Percentiles rank a stretch among this genome's conserved stretches.
Conservation (phyloP, 2,113 vertebrate species). For the Psittacula cyanocephala region DNA sequence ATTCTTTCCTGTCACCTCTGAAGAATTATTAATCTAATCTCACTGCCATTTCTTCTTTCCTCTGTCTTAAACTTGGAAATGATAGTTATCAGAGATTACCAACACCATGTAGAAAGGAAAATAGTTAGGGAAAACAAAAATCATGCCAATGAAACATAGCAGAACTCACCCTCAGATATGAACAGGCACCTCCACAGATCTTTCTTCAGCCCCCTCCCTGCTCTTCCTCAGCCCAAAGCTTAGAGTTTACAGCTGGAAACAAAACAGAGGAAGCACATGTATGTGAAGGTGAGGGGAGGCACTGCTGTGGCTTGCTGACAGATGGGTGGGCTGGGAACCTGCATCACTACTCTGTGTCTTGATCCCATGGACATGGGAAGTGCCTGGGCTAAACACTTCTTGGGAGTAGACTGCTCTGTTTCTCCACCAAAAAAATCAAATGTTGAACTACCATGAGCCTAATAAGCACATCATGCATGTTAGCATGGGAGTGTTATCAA, state of each 20-base stretch:
- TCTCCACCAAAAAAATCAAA: not conserved
- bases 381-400: fast-evolving
- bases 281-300: not conserved
- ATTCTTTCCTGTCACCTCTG: not conserved
- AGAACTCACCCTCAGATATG: not conserved
- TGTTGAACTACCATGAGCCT: not conserved
- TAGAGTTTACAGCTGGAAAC: fast-evolving
- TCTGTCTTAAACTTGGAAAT: not conserved
- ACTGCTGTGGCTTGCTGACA: not conserved
- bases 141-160: not conserved
- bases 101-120: not conserved
- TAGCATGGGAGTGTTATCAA: not conserved
- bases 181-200: fast-evolving
- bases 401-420: fast-evolving
- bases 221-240: not conserved
- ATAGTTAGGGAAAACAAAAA: not conserved
- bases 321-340: fast-evolving
- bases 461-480: not conserved
- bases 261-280: not conserved
- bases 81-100: not conserved
- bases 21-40: not conserved
- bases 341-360: not conserved
- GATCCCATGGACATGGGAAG: not conserved
- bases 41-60: not conserved
- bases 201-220: not conserved